Evolutionary conservation across 2,797 vertebrate species (phyloP), one percentile per base, ranked within the genome.

Genomic region (Distichodus sexfasciatus): DNA sequence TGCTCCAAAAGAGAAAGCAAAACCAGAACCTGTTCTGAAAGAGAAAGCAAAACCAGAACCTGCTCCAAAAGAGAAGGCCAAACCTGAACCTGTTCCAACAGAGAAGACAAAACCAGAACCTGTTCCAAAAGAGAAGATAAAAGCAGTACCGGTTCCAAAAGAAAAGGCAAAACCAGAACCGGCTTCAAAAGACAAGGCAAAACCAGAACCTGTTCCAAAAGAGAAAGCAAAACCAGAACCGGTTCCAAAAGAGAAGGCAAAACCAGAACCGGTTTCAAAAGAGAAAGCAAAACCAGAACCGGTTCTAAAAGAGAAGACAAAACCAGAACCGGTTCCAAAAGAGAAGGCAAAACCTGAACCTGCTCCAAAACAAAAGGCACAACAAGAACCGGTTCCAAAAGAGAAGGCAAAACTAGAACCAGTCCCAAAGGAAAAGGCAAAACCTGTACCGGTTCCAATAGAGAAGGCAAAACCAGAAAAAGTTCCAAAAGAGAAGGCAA

Each of bases 401-500:
- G 10, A 48, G 14, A 38, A 38, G 36, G 9, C 4, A 4, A 38
- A 48, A 26, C 23, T 23, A 23, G 46, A 26, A 48, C 11, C 46
- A 11, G 46, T 14, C 14, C 8, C 9, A 24, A 48, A 48, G 12
- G 46, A 48, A 48, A 14, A 26, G 14, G 46, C 7, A 24, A 48
- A 24, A 26, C 46, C 23, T 12, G 23, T 23, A 48, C 21, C 21
- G 11, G 23, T 48, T 38, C 36, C 4, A 38, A 38, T 9, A 12
- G 57, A 59, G 40, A 40, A 58, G 54, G 54, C 23, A 28, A 59
- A 59, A 23, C 2, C 35, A 12, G 55, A 14, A 28, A 35, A 44
- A 4, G 17, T 46, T 69, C 48, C 46, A 44, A 53, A 64, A 23
- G 61, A 43, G n/a, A 73, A 66, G 4, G 31, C 4, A 23, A 55